Conservation (phyloP, 1,140 invertebrate genomes). For the Trachelipus rathkii region DNA sequence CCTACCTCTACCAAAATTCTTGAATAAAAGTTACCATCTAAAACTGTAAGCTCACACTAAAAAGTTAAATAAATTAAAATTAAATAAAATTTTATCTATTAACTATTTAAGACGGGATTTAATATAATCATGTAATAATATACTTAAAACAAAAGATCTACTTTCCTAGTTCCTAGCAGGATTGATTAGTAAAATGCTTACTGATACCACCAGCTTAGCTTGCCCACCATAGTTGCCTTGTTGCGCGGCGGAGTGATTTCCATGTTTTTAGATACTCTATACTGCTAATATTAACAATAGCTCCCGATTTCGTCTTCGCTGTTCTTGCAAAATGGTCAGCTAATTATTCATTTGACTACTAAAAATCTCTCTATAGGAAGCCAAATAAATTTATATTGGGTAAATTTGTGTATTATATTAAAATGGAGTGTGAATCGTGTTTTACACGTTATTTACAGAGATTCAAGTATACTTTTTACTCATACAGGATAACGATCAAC, state of each 20-base stretch:
- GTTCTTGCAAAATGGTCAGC: conserved; percentile 11
- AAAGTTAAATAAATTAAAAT: too few species aligned
- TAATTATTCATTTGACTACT: conserved; percentile 55
- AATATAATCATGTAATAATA: too few species aligned
- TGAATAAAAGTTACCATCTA: too few species aligned
- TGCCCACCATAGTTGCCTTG: conserved; percentile 82
- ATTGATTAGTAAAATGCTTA: conserved; percentile 77
- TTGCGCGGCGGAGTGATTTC: conserved; percentile 82
- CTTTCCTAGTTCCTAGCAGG: conserved; percentile 77
- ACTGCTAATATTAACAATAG: conserved; percentile 84
- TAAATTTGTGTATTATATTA: too few species aligned
- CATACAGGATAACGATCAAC: too few species aligned
- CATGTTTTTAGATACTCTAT: conserved; percentile 70
- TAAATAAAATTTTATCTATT: too few species aligned
- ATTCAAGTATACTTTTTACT: too few species aligned
- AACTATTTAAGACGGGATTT: too few species aligned
- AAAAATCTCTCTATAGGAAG: conserved; percentile 81
- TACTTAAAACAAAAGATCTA: conserved; percentile 49
- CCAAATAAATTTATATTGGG: not conserved
- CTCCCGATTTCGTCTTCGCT: conserved; percentile 54
- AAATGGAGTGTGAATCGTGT: too few species aligned
- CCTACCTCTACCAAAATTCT: too few species aligned
- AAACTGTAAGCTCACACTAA: too few species aligned
- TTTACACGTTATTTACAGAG: too few species aligned
- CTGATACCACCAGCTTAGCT: conserved; percentile 87